Conservation (phyloP, 2,797 vertebrate genomes). For the Eremophila alpestris region DNA sequence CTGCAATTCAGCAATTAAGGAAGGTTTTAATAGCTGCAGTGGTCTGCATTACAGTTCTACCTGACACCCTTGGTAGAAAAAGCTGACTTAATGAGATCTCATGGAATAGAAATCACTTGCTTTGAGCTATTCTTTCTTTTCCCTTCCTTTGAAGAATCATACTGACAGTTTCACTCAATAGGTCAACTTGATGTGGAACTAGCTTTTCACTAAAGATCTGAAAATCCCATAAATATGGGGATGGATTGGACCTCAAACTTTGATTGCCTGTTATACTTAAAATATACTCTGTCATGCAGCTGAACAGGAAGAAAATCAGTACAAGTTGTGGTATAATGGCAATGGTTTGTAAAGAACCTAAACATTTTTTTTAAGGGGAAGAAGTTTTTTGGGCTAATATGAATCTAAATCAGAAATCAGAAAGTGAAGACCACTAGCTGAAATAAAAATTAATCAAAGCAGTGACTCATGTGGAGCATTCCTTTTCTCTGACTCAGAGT, state of each 20-base stretch:
- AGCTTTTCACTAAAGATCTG: neutral
- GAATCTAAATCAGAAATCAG: neutral
- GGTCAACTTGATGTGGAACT: conserved; percentile 2
- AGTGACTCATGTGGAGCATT: neutral
- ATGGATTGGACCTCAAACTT: neutral
- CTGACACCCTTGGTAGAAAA: neutral
- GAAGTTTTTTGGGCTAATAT: neutral
- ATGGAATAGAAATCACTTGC: neutral
- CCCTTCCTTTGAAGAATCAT: conserved; percentile 9
- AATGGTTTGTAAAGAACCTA: neutral
- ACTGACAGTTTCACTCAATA: conserved; percentile 14
- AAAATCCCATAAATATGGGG: neutral
- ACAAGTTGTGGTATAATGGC: neutral
- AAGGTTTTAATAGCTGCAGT: neutral
- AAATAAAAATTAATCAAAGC: neutral
- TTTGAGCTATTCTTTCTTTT: conserved; percentile 23
- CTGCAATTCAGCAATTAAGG: conserved; percentile 22
- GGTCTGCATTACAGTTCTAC: neutral
- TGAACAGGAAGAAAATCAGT: neutral
- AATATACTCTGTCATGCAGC: neutral
- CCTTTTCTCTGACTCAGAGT: neutral
- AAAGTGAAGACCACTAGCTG: neutral
- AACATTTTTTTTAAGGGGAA: neutral
- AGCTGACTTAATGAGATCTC: conserved; percentile 5
- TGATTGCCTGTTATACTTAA: neutral